These are phyloP conservation scores for Syritta pipiens DNA, from an alignment of 2,888 invertebrate genomes.

Conservation along the genomic window DNA sequence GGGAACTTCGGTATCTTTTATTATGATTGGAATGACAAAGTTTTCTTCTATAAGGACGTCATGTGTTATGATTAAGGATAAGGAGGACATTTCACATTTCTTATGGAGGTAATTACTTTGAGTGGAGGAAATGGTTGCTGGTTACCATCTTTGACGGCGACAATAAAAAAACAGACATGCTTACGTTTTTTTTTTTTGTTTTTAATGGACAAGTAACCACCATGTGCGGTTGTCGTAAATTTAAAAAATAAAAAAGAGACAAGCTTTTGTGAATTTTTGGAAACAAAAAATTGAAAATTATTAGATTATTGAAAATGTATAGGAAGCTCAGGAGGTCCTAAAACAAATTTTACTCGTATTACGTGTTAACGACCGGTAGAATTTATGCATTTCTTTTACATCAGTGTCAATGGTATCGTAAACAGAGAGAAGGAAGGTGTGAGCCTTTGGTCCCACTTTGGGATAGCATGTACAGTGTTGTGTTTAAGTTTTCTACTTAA, in stretches of 20 bases:
- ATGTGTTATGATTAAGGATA: constrained; percentile 43
- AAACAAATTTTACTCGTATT: too few relatives aligned
- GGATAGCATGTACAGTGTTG: too few relatives aligned
- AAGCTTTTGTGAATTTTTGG: not conserved
- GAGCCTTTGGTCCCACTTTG: too few relatives aligned
- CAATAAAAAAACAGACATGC: constrained; percentile 30
- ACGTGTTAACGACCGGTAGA: too few relatives aligned
- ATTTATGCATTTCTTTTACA: too few relatives aligned
- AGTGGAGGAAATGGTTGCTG: constrained; percentile 42
- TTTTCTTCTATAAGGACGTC: constrained; percentile 36
- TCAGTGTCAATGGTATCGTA: too few relatives aligned
- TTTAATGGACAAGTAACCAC: constrained; percentile 7
- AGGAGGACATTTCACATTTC: constrained; percentile 22
- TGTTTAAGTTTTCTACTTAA: too few relatives aligned
- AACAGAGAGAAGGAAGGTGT: too few relatives aligned
- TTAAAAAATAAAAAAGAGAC: not conserved
- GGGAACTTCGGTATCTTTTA: constrained; percentile 53
- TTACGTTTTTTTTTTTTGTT: too few relatives aligned
- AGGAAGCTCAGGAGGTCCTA: too few relatives aligned
- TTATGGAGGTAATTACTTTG: constrained; percentile 58
- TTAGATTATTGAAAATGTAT: too few relatives aligned
- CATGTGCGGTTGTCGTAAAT: constrained; percentile 33
- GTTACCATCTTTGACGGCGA: not conserved
- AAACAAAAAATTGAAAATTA: not conserved
- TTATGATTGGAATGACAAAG: constrained; percentile 64